Base-by-base conservation (phyloP, 1,140 invertebrate species). In the Drosophila novamexicana region DNA sequence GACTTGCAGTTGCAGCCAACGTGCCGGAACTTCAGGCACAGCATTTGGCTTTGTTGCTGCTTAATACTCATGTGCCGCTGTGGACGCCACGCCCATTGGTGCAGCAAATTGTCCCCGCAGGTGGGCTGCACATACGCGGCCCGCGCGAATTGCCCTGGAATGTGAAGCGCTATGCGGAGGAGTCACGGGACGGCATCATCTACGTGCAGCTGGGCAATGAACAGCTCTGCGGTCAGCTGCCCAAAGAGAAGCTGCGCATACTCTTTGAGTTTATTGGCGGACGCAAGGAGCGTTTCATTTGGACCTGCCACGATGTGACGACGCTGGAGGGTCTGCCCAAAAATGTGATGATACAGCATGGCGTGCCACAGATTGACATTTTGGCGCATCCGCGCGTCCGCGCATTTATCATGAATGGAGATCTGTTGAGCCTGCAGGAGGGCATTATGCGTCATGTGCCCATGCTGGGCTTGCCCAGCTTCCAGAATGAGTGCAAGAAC, bases 321-420 rank as follows among this genome's bases (percentile, higher is more conserved):
- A 75, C 53, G 1, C 59, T 93, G 0, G 72, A 91, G 4, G 80
- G 86, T 53, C 49, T 91, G 47, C 92, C 93, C 3, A 76, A 91
- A 47, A 94, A 94, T 77, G 90, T 94, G 2, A 84, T 92, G 72
- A 90, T 93, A 0, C 79, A 92, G 34, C 92, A 93, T 72, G 93
- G 93, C 90, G 79, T 95, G 39, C 94, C 95, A 9, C 95, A 95
- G 75, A 93, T 93, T 47, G 94, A 94, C 72, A 90, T 95, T 16
- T 74, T 95, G 36, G 94, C 91, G 0, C 94, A 95, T 91, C 91
- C 91, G 0, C 85, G 91, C 50, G 80, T 93, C 4, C 82, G 76
- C 16, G 62, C 81, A 0, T 95, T 95, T 66, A 91, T 95, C 0
- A 93, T 93, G 58, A 94, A 95, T 68, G 94, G 94, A 14, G 94